Base-by-base conservation (phyloP, 2,888 invertebrate species). In the Lasioglossum leucozonium region DNA sequence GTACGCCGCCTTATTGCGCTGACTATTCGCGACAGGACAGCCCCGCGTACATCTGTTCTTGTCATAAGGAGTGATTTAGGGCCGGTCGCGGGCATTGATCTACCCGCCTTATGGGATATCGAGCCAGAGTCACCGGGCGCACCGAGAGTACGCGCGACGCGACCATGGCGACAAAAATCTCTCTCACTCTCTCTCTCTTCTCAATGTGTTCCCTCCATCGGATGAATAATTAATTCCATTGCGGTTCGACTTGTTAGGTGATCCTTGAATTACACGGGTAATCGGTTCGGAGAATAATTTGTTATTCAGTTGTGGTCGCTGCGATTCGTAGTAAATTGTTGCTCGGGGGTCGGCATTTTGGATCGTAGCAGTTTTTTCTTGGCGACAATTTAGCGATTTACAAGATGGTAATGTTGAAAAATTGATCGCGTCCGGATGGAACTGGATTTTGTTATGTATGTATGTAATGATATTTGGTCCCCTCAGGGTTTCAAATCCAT, bases 11-110 rank as follows among this genome's bases (percentile, higher is more conserved):
- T 93, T 92, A 90, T 88, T 91, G 92, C 92, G 91, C 92, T 91
- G 80, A 93, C 93, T 94, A 93, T 92, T 89, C 92, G 91, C 92
- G 94, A 94, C 94, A 93, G 82, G 87, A 92, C 79, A 94, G 93
- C 91, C 93, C 93, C 93, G 93, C 92, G 93, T 94, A 94, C 95
- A 94, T 94, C 94, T 94, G 95, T 94, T 94, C 93, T 92, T 93
- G 94, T 95, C 95, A 94, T 93, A 93, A 93, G 89, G 91, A 92
- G 91, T 93, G 93, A 94, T 93, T 94, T 93, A 93, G 91, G 87
- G 82, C 62, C 47, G 79, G 51, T 47, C 76, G 42, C 58, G 81
- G 37, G 79, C 87, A 90, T 89, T 88, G 90, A 88, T 90, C 86
- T 88, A 75, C 65, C 84, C 85, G 85, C 86, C 82, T 80, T 79